Conservation (phyloP, 2,797 vertebrate species). For the Emydoidea blandingii region DNA sequence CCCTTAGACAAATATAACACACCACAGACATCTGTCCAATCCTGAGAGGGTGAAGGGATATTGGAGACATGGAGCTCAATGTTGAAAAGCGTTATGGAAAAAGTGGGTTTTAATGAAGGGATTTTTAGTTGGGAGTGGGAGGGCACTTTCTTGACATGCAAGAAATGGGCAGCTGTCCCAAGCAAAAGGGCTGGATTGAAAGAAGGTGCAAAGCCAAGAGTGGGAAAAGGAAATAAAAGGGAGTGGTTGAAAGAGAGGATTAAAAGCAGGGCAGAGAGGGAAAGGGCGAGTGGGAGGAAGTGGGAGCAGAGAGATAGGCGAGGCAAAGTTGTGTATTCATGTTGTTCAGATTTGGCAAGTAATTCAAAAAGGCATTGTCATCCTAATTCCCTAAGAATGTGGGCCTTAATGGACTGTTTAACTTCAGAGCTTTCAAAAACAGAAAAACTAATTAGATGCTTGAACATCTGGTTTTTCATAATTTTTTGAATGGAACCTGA, state of each 20-base stretch:
- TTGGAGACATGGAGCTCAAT: not conserved
- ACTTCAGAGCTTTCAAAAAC: not conserved
- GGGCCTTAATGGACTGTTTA: not conserved
- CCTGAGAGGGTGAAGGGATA: not conserved
- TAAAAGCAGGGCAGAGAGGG: not conserved
- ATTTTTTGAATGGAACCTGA: not conserved
- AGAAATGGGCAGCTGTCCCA: not conserved
- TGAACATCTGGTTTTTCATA: not conserved
- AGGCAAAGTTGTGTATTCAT: not conserved
- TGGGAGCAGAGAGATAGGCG: not conserved
- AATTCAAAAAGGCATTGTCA: not conserved
- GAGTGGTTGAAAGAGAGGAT: not conserved
- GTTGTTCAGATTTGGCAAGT: not conserved
- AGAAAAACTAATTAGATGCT: not conserved
- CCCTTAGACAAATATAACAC: not conserved
- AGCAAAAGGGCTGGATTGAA: not conserved
- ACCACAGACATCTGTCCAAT: not conserved
- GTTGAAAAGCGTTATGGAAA: not conserved
- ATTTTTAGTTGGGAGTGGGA: not conserved
- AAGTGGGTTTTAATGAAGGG: not conserved
- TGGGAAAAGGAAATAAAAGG: not conserved
- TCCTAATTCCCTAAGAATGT: not conserved
- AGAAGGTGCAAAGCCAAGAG: not conserved
- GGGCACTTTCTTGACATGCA: not conserved
- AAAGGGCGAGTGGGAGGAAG: not conserved